A percentile compares a stretch with the other conserved stretches of the same genome.
These are phyloP conservation scores for Drosophila seclusa DNA, from an alignment of 2,888 invertebrate genomes.

Conservation along the genomic window DNA sequence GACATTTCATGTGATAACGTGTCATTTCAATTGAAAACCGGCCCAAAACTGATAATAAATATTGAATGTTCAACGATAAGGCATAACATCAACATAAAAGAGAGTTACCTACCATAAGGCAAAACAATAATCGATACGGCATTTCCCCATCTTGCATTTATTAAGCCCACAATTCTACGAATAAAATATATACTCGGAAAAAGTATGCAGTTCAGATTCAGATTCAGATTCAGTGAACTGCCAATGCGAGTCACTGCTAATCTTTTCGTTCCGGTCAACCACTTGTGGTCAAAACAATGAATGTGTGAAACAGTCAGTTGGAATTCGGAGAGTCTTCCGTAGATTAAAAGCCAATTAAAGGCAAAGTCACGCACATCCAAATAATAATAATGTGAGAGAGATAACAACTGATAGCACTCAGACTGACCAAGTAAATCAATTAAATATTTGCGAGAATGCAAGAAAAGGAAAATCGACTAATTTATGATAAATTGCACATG, in stretches of 20 bases:
- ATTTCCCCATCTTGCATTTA: neutral
- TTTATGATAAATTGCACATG: neutral
- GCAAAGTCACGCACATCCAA: slow-evolving; percentile 18
- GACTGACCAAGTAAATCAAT: slow-evolving; percentile 18
- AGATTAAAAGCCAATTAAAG: slow-evolving; percentile 59
- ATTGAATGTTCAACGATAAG: slow-evolving; percentile 1
- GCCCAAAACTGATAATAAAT: slow-evolving; percentile 18
- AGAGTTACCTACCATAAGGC: too few species aligned
- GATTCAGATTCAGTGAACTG: neutral
- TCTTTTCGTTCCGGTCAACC: neutral
- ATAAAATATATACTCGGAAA: neutral
- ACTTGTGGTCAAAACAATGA: neutral
- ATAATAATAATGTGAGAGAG: slow-evolving; percentile 6
- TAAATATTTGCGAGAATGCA: neutral
- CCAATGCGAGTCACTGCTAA: neutral
- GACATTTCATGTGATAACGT: slow-evolving; percentile 40
- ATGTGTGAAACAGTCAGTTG: slow-evolving; percentile 10
- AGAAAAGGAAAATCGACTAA: neutral
- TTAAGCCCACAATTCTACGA: neutral
- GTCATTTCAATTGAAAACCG: slow-evolving; percentile 30
- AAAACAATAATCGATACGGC: neutral
- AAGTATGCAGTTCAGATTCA: neutral
- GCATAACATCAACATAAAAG: neutral
- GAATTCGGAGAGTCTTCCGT: slow-evolving; percentile 24
- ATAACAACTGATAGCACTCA: slow-evolving; percentile 23